phyloP scores from a whole-genome alignment of 1,140 invertebrate species.

The Melipona quadrifasciata region DNA sequence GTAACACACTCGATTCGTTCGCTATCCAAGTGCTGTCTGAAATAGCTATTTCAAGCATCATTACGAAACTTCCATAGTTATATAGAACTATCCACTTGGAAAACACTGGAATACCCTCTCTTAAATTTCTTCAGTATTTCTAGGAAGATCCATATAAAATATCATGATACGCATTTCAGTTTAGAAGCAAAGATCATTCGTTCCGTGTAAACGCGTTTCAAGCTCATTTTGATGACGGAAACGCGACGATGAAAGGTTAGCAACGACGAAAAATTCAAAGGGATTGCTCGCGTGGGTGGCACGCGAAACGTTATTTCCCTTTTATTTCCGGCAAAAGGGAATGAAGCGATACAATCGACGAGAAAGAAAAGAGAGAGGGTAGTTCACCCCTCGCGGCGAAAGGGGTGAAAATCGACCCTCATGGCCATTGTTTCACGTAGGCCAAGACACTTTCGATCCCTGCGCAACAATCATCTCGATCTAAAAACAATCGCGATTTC shows the following conservation, averaged over 20 bases:
- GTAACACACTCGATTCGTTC: no score
- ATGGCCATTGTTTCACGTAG: neutral
- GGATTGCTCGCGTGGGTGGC: slow-evolving; percentile 39
- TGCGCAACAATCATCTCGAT: slow-evolving; percentile 55
- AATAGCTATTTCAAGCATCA: no score
- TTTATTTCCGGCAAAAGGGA: slow-evolving; percentile 60
- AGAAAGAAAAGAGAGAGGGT: neutral
- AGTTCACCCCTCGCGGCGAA: neutral
- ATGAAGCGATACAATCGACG: slow-evolving; percentile 58
- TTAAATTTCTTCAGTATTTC: neutral
- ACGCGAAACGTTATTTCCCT: slow-evolving; percentile 60
- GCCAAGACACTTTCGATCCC: slow-evolving; percentile 29
- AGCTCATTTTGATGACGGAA: neutral
- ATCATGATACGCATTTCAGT: neutral
- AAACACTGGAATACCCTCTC: neutral
- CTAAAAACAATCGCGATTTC: slow-evolving; percentile 52
- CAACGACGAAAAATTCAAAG: slow-evolving; percentile 54
- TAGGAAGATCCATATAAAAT: neutral
- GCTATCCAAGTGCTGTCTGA: no score
- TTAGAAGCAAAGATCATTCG: neutral
- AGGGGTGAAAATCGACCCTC: slow-evolving; percentile 55
- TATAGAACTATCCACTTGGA: neutral
- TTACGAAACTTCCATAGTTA: neutral
- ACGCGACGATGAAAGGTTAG: neutral
- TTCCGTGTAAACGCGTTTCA: neutral